phyloP scores from a whole-genome alignment of 2,888 invertebrate genomes.

The Branchipolynoe longqiensis region DNA sequence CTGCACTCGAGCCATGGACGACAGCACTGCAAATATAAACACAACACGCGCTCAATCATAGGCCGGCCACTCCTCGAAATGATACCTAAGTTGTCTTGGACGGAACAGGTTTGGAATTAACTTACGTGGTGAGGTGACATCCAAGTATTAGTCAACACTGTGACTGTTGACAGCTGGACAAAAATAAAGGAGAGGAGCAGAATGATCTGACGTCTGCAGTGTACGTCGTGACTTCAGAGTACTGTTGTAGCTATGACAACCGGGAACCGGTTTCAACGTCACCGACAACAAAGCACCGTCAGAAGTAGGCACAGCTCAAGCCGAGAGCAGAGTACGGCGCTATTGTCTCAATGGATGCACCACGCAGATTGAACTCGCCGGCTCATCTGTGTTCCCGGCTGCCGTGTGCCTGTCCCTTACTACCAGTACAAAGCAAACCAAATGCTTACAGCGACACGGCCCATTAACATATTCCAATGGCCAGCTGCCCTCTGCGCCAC shows the following conservation, averaged over 20 bases:
- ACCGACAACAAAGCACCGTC: too few species aligned
- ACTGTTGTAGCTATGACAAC: slow-evolving; percentile 9
- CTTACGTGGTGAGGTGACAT: slow-evolving; percentile 52
- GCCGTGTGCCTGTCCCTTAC: slow-evolving; percentile 29
- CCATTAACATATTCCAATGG: slow-evolving; percentile 42
- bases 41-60: not conserved
- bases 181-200: not conserved
- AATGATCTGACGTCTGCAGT: not conserved
- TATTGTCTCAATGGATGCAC: too few species aligned
- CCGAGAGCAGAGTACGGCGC: too few species aligned
- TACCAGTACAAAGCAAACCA: slow-evolving; percentile 15
- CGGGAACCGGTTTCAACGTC: not conserved
- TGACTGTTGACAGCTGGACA: slow-evolving; percentile 49
- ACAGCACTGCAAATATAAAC: slow-evolving; percentile 13
- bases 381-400: not conserved
- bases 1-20: slow-evolving; percentile 56
- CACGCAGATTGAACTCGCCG: slow-evolving; percentile 12
- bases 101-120: not conserved
- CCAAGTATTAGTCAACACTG: slow-evolving; percentile 51
- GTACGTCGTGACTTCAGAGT: slow-evolving; percentile 11
- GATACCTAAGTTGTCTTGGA: not conserved
- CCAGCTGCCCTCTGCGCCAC: not conserved
- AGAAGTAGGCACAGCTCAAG: too few species aligned
- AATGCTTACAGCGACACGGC: not conserved
- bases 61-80: not conserved